phyloP scores from a whole-genome alignment of 1,140 invertebrate species.

The Scaptomyza pallida region DNA sequence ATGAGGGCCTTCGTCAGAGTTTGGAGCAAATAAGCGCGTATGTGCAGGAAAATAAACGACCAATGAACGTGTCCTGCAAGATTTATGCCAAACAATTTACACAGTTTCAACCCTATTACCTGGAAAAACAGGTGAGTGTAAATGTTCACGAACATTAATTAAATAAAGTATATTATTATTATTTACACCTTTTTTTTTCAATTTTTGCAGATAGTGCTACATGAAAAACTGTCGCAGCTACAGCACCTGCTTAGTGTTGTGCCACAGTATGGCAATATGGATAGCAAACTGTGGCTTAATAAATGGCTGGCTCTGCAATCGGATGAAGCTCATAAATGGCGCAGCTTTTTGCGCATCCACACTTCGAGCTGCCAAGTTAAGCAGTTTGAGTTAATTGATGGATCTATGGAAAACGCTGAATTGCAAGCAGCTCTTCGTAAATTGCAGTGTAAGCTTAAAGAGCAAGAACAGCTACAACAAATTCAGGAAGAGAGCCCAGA shows the following conservation, averaged over 20 bases:
- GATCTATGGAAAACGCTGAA: background rate
- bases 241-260: conserved; percentile 49
- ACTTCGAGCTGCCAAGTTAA: conserved; percentile 40
- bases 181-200: background rate
- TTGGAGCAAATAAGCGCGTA: conserved; percentile 43
- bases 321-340: conserved; percentile 58
- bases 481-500: background rate
- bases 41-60: conserved; percentile 57
- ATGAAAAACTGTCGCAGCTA: conserved; percentile 37
- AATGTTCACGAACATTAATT: background rate
- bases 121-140: conserved; percentile 64
- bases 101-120: conserved; percentile 72
- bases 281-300: conserved; percentile 37
- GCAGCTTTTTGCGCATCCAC: conserved; percentile 36
- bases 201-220: conserved; percentile 25
- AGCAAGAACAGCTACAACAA: background rate
- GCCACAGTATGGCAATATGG: conserved; percentile 60
- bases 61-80: conserved; percentile 70
- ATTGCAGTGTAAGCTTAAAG: conserved; percentile 35
- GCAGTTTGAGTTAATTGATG: conserved; percentile 39
- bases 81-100: conserved; percentile 72
- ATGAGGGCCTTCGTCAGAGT: conserved; percentile 15
- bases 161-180: background rate
- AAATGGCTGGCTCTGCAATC: conserved; percentile 54
- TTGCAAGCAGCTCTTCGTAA: conserved; percentile 21